These are phyloP conservation scores for Gallinago media DNA, from an alignment of 2,113 vertebrate species.

Conservation along the genomic window DNA sequence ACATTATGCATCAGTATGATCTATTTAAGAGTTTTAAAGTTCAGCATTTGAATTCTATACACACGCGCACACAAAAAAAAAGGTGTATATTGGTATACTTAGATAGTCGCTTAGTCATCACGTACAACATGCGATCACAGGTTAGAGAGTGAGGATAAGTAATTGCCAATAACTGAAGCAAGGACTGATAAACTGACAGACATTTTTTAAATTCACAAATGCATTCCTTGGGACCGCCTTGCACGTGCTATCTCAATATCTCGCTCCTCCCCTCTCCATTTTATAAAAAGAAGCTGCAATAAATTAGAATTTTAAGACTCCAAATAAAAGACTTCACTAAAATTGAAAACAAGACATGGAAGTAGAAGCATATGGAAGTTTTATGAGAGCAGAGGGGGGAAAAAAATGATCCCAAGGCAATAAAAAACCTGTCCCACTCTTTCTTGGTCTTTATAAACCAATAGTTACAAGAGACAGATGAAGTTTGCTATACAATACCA, in stretches of 20 bases:
- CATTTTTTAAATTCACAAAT: slow-evolving; percentile 11
- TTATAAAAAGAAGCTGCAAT: slow-evolving; percentile 59
- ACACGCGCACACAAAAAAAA: neutral
- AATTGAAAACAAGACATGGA: slow-evolving; percentile 58
- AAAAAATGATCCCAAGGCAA: slow-evolving; percentile 8
- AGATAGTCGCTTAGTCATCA: neutral
- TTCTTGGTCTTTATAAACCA: slow-evolving; percentile 21
- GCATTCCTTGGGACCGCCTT: slow-evolving; percentile 18
- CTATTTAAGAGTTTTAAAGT: neutral
- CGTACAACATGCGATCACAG: neutral
- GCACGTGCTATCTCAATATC: neutral
- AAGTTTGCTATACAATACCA: neutral
- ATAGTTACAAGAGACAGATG: slow-evolving; percentile 28
- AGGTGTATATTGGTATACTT: neutral
- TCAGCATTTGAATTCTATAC: neutral
- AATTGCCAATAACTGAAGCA: neutral
- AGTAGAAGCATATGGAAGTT: slow-evolving; percentile 49
- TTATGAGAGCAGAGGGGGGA: slow-evolving; percentile 24
- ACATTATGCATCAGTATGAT: neutral
- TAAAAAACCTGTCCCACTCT: slow-evolving; percentile 35
- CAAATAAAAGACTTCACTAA: slow-evolving; percentile 61
- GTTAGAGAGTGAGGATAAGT: neutral
- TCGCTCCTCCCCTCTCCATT: neutral
- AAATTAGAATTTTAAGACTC: slow-evolving; percentile 66
- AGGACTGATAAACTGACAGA: neutral